Base-by-base conservation (phyloP, 2,113 vertebrate genomes). In the Promerops cafer region DNA sequence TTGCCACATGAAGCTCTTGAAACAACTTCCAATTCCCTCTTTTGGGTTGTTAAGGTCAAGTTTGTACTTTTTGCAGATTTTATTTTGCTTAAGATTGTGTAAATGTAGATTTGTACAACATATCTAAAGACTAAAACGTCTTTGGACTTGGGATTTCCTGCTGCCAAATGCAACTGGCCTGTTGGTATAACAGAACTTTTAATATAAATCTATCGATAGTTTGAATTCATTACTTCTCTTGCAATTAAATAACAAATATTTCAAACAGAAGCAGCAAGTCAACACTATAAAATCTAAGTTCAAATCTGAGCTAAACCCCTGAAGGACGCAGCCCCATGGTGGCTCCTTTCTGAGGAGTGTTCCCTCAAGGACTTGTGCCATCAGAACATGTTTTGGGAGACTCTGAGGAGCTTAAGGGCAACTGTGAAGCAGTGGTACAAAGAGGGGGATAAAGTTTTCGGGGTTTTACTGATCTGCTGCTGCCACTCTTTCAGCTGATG, bases 301-400 rank as follows among this genome's bases (percentile, higher is more conserved):
- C 1, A 87, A 44, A 26, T n/a, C 45, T 45, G 22, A 77, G 37
- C 54, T 50, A 37, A 44, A 42, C 53, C 19, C 54, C 33, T 31
- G 33, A 22, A 5, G 28, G 19, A 10, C 0, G 0, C 54, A 61
- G 45, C 21, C 19, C 45, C 0, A 0, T 39, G 47, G 60, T 63
- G 39, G 52, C 11, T 71, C 5, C 70, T 92, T 87, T 19, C 44
- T 33, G 27, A 92, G 52, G 16, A 66, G 21, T 18, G 11, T 22
- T 88, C 59, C 53, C 72, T 15, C 4, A 10, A 65, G n/a, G 17
- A 20, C 8, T 49, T 49, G 33, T 88, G 37, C 79, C 17, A 33
- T 53, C 39, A 11, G 16, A 40, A 12, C 0, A 0, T 17, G 3
- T 57, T 82, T 52, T 76, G 61, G 49, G 61, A 76, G 49, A 28